Evolutionary conservation across 1,140 invertebrate genomes (phyloP).

Genomic region (Atta cephalotes): DNA sequence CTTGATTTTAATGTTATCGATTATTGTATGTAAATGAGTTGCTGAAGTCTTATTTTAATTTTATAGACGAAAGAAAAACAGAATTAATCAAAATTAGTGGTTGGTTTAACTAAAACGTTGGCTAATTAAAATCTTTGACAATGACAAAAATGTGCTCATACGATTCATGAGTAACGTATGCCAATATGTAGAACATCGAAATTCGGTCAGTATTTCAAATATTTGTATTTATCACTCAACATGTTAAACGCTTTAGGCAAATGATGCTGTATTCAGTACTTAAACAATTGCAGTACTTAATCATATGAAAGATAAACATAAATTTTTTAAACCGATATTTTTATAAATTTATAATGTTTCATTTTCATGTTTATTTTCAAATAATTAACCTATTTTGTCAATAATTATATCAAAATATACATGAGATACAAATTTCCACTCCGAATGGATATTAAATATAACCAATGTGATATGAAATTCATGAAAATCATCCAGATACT

Average conservation of each 20-base stretch:
- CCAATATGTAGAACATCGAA: neutral
- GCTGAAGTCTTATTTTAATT: neutral
- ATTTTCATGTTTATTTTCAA: neutral
- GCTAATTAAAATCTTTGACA: neutral
- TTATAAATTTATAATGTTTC: neutral
- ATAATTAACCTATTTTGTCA: conserved; percentile 27
- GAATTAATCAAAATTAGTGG: neutral
- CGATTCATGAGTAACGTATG: neutral
- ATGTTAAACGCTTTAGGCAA: conserved; percentile 33
- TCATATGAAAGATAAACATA: neutral
- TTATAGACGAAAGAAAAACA: neutral
- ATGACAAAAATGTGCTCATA: neutral
- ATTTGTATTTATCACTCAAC: conserved; percentile 27
- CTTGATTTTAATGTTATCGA: conserved; percentile 10
- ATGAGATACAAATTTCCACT: neutral
- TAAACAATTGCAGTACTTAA: conserved; percentile 32
- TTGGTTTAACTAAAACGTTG: neutral
- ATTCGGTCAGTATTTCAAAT: conserved; percentile 3
- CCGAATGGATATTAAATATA: conserved; percentile 4
- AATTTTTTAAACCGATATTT: conserved; percentile 6
- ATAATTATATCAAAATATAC: conserved; percentile 4
- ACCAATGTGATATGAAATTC: conserved; percentile 12
- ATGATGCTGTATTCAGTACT: conserved; percentile 16
- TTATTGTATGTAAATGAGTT: conserved; percentile 1
- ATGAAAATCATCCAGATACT: conserved; percentile 5